Conservation (phyloP, 1,140 invertebrate genomes). For the Drosophila nasuta region DNA sequence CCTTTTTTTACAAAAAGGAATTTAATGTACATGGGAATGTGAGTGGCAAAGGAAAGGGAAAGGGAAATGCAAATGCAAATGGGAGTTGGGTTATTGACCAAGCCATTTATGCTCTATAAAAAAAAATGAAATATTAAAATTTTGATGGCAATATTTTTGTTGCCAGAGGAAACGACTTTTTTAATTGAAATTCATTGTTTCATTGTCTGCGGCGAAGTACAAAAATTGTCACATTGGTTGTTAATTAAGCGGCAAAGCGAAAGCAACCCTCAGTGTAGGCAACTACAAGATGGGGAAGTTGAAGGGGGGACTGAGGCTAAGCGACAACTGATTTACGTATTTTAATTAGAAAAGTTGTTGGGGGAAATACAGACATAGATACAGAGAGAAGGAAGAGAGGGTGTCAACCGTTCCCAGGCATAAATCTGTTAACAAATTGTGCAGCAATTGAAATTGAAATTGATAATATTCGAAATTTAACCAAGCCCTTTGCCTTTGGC, state of each 20-base stretch:
- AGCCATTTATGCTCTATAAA: constrained; percentile 3
- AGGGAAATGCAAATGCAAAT: background rate
- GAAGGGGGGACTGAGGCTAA: background rate
- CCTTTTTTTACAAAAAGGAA: constrained; percentile 36
- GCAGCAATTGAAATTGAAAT: constrained; percentile 19
- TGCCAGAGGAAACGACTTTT: constrained; percentile 13
- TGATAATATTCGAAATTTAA: background rate
- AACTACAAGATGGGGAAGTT: background rate
- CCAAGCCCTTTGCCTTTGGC: constrained; percentile 5
- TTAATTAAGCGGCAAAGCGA: constrained; percentile 30
- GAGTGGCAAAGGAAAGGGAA: background rate
- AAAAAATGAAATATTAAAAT: constrained; percentile 37
- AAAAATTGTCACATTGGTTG: constrained; percentile 46
- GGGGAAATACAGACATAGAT: too few species aligned
- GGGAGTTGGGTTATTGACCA: constrained; percentile 32
- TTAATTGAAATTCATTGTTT: constrained; percentile 49
- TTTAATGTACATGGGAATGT: constrained; percentile 27
- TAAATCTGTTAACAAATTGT: constrained; percentile 52
- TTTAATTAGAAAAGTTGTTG: constrained; percentile 47
- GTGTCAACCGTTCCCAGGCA: constrained; percentile 25
- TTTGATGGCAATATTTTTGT: constrained; percentile 41
- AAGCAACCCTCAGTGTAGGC: constrained; percentile 15
- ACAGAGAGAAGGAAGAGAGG: background rate
- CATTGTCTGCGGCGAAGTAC: constrained; percentile 25
- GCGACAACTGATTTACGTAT: constrained; percentile 41